Base-by-base conservation (phyloP, 2,113 vertebrate species). In the Thamnaconus septentrionalis region DNA sequence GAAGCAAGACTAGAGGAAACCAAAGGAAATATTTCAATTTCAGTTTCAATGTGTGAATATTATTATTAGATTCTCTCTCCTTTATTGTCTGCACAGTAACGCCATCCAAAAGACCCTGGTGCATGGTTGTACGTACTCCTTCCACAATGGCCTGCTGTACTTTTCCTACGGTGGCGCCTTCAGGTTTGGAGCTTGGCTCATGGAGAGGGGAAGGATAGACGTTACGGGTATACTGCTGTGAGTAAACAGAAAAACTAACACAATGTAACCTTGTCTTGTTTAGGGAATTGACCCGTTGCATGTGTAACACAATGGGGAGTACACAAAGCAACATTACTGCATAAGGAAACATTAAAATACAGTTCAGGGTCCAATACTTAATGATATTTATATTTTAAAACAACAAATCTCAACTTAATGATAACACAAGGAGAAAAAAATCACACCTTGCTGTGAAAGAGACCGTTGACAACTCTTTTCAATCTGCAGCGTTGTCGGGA, bases 111-210 rank as follows among this genome's bases (percentile, higher is more conserved):
- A 97, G 71, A 94, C 97, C 62, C 95, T 96, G 42, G 47, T 96
- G 42, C 94, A 95, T 5, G 96, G 97, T 3, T 4, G 96, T 41
- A 95, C 93, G 41, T 98, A 93, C 69, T 90, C 94, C 53, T 88
- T 98, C 76, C 94, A 94, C 45, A 95, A 98, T 85, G 93, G 95
- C n/a, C 95, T 98, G 89, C 91, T 98, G 86, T 98, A 94, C 86
- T 98, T 98, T 43, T 93, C 94, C 41, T 96, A 98, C 4, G 97
- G 97, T 0, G 96, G 62, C 51, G 95, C 94, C 72, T 99, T 98
- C 87, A 93, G 93, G 3, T 98, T 98, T 71, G 96, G 97, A 45
- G 94, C 96, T 42, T 98, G 93, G 81, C 93, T 99, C 7, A 91
- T 98, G 41, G 81, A 53, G 53, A 71, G 87, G 1, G 78, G 64